Percentiles rank a stretch among this genome's conserved stretches.
Conservation (phyloP, 2,888 invertebrate genomes). For the Junonia oenone region DNA sequence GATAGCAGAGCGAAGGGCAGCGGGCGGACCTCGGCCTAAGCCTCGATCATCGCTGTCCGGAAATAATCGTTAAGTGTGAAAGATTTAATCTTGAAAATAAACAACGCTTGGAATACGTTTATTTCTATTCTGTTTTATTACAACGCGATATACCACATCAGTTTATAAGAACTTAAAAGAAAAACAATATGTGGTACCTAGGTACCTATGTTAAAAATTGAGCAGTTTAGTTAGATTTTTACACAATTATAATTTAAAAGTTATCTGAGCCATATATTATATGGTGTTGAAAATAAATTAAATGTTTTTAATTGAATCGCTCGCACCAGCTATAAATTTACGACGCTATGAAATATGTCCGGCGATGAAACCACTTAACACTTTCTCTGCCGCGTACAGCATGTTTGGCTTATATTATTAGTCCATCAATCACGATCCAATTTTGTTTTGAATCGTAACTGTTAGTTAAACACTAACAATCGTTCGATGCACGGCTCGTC, state of each 20-base stretch:
- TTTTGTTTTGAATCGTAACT: constrained; percentile 71
- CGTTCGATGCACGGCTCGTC: constrained; percentile 52
- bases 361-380: constrained; percentile 35
- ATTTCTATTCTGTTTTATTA: constrained; percentile 11
- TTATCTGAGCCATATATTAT: not conserved
- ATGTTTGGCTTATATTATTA: constrained; percentile 77
- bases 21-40: constrained; percentile 32
- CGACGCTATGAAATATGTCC: constrained; percentile 24
- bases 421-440: constrained; percentile 75
- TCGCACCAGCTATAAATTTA: constrained; percentile 12
- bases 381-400: constrained; percentile 31
- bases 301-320: not conserved
- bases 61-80: constrained; percentile 55
- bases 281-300: not conserved
- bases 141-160: not conserved
- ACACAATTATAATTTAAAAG: not conserved
- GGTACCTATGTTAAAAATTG: too few species aligned
- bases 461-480: constrained; percentile 75
- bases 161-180: not conserved
- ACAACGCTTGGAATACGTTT: constrained; percentile 19
- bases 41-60: constrained; percentile 40
- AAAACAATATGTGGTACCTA: too few species aligned
- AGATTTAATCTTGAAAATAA: constrained; percentile 37
- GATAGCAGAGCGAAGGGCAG: constrained; percentile 50
- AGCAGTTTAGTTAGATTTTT: too few species aligned